Percentiles rank a stretch among this genome's conserved stretches.
These are phyloP conservation scores for Epizoanthus rinbou DNA, from an alignment of 92 coral and sea anemone species.

Conservation along the genomic window DNA sequence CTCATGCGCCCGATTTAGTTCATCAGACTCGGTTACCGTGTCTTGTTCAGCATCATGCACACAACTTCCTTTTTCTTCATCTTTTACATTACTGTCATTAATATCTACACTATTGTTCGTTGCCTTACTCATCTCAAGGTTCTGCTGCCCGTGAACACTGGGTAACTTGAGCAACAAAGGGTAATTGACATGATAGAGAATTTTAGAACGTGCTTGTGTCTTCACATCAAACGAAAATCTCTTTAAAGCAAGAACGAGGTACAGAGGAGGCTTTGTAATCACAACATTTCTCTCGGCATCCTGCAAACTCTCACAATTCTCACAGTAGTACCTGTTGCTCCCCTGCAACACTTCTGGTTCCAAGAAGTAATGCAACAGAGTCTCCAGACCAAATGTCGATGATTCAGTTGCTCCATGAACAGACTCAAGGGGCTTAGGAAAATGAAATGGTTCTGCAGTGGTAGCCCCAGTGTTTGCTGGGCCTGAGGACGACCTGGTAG, in stretches of 20 bases:
- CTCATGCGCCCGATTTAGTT: not conserved
- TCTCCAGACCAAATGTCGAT: constrained; percentile 68
- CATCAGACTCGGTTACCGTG: not conserved
- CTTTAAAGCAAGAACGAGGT: constrained; percentile 83
- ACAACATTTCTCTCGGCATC: constrained; percentile 93
- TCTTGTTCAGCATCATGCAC: not conserved
- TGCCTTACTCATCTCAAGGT: not conserved
- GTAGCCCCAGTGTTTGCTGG: constrained; percentile 54
- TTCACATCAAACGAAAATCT: constrained; percentile 87
- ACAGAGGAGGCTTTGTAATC: constrained; percentile 77
- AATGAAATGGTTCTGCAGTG: constrained; percentile 45
- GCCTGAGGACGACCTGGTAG: constrained; percentile 54
- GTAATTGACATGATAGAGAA: constrained; percentile 82
- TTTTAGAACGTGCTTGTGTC: constrained; percentile 89
- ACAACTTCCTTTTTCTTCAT: not conserved
- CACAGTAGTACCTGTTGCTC: constrained; percentile 89
- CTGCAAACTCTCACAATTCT: constrained; percentile 84
- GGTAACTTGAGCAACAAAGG: constrained; percentile 74
- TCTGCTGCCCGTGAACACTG: constrained; percentile 22
- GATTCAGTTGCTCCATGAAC: constrained; percentile 49
- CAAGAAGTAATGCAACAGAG: constrained; percentile 87
- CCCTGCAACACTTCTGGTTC: constrained; percentile 91
- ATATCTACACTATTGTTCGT: not conserved
- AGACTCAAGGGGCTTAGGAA: constrained; percentile 42
- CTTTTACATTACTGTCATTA: not conserved